Evolutionary conservation across 2,888 invertebrate species (phyloP), one percentile per base, ranked within the genome.

Genomic region (Pyrocoelia pectoralis): DNA sequence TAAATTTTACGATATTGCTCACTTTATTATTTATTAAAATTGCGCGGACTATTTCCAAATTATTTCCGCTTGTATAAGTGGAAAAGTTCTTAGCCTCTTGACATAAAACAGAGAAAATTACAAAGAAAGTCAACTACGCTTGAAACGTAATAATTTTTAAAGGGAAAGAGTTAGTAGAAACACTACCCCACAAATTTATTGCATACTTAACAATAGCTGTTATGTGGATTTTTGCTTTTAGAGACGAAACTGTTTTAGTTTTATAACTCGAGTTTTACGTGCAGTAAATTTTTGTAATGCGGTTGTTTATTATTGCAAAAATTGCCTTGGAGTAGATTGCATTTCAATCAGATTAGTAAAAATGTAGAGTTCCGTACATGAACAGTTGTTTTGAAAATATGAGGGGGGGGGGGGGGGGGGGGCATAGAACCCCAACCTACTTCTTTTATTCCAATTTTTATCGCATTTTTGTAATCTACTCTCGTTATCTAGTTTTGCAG

Each of bases 141-240:
- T 6, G 24, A 24, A 24, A 24, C 24, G 33, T 33, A n/a, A 33
- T n/a, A 33, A 33, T 33, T 33, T n/a, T 33, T 33, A n/a, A 24
- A 33, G 33, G 33, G n/a, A 33, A 33, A 33, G 33, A 33, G n/a
- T 33, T 33, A n/a, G 33, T n/a, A 8, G n/a, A n/a, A 33, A 8
- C 33, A 33, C n/a, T 33, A 33, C 9, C 24, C 3, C 33, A 33
- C 33, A n/a, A 33, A 33, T 33, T 33, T 33, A 33, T 33, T 33
- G 8, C 33, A n/a, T 33, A 33, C 33, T 33, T 33, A 33, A 33
- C 33, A n/a, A 33, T 33, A n/a, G 33, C 33, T 33, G 33, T 33
- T 33, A 33, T 33, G 33, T 33, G 33, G 33, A 33, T 33, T 33
- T 33, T 33, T 33, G 24, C 33, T 33, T 33, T 33, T 33, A 33